A percentile compares a stretch with the other conserved stretches of the same genome.
Evolutionary conservation across 2,797 vertebrate genomes (phyloP).

Genomic region (Lophotriccus pileatus): DNA sequence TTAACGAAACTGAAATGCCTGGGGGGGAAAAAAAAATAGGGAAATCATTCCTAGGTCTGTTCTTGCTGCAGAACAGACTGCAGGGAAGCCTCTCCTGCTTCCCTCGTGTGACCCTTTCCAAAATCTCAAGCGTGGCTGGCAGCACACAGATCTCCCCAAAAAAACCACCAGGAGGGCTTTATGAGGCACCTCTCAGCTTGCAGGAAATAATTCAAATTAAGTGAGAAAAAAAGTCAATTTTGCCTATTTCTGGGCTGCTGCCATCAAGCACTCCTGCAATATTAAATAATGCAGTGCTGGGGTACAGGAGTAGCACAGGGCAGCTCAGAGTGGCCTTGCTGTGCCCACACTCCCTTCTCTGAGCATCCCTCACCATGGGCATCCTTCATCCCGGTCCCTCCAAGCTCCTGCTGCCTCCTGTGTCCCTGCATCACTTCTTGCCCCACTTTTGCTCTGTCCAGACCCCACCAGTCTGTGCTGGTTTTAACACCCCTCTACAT

Average conservation of each 20-base stretch:
- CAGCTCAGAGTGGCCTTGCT: background rate
- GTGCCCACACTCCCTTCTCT: background rate
- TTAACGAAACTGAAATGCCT: conserved; percentile 15
- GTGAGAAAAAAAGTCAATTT: background rate
- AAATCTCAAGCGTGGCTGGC: background rate
- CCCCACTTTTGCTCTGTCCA: background rate
- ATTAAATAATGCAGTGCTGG: no score
- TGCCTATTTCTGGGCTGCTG: background rate
- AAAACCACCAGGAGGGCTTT: background rate
- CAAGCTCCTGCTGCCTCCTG: background rate
- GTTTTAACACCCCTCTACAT: background rate
- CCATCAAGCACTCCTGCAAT: background rate
- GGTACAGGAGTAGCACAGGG: background rate
- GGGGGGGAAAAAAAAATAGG: background rate
- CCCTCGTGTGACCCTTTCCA: background rate
- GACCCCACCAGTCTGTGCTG: background rate
- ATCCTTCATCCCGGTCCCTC: background rate
- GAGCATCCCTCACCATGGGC: background rate
- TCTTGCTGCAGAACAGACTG: background rate
- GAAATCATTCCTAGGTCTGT: conserved; percentile 6
- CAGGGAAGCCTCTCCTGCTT: background rate
- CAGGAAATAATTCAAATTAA: background rate
- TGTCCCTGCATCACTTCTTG: background rate
- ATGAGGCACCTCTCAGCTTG: background rate
- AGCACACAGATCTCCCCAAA: background rate